These are phyloP conservation scores for Diarsia mendica DNA, from an alignment of 2,888 invertebrate genomes.

Conservation along the genomic window DNA sequence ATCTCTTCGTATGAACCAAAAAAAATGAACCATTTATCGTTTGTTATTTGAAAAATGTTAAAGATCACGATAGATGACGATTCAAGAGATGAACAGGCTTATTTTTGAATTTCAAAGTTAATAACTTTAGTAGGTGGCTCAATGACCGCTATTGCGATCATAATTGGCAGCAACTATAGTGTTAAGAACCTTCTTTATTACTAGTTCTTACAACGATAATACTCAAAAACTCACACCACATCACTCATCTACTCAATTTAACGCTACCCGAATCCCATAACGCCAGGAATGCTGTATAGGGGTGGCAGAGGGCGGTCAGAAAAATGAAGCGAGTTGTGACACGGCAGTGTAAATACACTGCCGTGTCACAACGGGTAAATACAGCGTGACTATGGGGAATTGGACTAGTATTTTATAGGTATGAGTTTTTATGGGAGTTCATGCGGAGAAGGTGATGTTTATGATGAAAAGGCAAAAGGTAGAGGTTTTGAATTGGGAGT, in stretches of 20 bases:
- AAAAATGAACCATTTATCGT: no score
- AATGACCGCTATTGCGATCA: no score
- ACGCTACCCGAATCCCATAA: constrained; percentile 65
- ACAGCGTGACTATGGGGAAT: constrained; percentile 66
- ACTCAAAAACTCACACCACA: constrained; percentile 45
- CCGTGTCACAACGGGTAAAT: no score
- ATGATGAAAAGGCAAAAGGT: background rate
- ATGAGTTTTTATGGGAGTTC: constrained; percentile 33
- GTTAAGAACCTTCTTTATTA: background rate
- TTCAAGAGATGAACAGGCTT: no score
- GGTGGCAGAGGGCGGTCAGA: constrained; percentile 60
- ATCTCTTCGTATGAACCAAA: no score
- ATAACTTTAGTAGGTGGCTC: no score
- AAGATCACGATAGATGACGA: no score
- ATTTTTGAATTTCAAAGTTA: no score
- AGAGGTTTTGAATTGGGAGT: background rate
- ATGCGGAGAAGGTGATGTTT: background rate
- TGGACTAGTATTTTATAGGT: constrained; percentile 55
- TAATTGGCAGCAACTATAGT: no score
- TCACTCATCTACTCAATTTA: constrained; percentile 64
- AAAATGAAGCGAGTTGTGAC: constrained; percentile 68
- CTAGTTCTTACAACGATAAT: constrained; percentile 7
- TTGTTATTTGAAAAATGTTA: no score
- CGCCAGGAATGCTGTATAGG: constrained; percentile 48
- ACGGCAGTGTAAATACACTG: no score